phyloP scores from a whole-genome alignment of 2,888 invertebrate species.

The Luperina testacea region DNA sequence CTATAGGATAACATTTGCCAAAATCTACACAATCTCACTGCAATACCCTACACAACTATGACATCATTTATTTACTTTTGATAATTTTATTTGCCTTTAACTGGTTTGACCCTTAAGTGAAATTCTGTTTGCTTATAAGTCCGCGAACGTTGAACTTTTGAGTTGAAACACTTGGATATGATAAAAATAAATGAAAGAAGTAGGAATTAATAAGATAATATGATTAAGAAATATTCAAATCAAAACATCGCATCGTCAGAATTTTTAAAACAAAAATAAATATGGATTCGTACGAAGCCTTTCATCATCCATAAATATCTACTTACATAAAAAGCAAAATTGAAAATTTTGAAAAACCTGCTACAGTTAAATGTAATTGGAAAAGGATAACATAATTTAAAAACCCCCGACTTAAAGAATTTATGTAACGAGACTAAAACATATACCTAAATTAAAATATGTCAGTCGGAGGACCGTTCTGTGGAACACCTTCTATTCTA shows the following conservation, averaged over 20 bases:
- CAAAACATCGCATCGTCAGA: not conserved
- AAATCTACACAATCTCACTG: constrained; percentile 33
- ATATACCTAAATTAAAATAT: no score
- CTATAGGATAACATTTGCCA: constrained; percentile 6
- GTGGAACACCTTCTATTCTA: no score
- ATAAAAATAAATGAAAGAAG: not conserved
- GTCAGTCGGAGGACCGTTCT: no score
- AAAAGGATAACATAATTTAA: no score
- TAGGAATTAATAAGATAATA: not conserved
- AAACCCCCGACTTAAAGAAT: no score
- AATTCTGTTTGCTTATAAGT: constrained; percentile 1
- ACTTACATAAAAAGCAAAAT: no score
- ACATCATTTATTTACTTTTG: constrained; percentile 28
- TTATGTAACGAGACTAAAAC: no score
- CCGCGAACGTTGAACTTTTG: constrained; percentile 20
- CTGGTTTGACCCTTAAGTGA: constrained; percentile 16
- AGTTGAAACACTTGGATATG: not conserved
- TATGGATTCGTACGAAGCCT: not conserved
- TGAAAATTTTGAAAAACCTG: no score
- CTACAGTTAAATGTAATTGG: no score
- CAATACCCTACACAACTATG: constrained; percentile 1
- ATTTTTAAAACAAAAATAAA: not conserved
- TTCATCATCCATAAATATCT: not conserved
- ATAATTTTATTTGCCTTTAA: constrained; percentile 35
- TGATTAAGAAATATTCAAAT: not conserved